Percentiles rank a stretch among this genome's conserved stretches.
phyloP scores from a whole-genome alignment of 2,888 invertebrate genomes.

The Tuberolachnus salignus region DNA sequence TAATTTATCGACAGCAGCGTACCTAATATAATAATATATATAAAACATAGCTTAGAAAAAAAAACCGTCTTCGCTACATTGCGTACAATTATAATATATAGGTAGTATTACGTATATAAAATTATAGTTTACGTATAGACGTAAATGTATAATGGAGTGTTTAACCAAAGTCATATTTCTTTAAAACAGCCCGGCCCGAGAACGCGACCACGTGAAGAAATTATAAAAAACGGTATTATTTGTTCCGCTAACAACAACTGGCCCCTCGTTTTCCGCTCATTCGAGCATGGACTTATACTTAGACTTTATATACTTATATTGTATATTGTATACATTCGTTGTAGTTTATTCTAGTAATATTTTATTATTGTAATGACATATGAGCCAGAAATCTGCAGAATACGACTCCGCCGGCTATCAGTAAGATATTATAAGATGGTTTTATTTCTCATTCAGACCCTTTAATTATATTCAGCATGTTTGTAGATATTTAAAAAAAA shows the following conservation, averaged over 20 bases:
- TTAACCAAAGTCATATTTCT: slow-evolving; percentile 35
- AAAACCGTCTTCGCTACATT: background rate
- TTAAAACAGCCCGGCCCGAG: background rate
- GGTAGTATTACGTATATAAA: slow-evolving; percentile 29
- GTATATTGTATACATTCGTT: background rate
- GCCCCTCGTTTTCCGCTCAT: slow-evolving; percentile 17
- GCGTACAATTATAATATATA: background rate
- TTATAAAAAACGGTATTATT: slow-evolving; percentile 29
- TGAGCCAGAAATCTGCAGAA: slow-evolving; percentile 21
- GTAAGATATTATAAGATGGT: slow-evolving; percentile 35
- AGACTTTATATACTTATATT: no score
- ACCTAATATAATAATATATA: no score
- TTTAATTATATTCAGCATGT: slow-evolving; percentile 41
- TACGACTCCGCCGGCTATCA: slow-evolving; percentile 17
- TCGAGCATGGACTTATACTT: slow-evolving; percentile 20
- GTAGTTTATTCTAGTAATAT: slow-evolving; percentile 27
- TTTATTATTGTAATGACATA: slow-evolving; percentile 30
- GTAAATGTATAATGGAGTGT: slow-evolving; percentile 11
- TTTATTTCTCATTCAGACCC: slow-evolving; percentile 23
- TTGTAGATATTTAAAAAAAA: slow-evolving; percentile 14
- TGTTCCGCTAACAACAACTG: slow-evolving; percentile 14
- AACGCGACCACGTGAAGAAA: slow-evolving; percentile 28
- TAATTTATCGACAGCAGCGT: background rate
- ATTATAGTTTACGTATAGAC: slow-evolving; percentile 21
- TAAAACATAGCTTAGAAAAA: background rate